phyloP scores from a whole-genome alignment of 2,888 invertebrate genomes.

The Lacanobia oleracea region DNA sequence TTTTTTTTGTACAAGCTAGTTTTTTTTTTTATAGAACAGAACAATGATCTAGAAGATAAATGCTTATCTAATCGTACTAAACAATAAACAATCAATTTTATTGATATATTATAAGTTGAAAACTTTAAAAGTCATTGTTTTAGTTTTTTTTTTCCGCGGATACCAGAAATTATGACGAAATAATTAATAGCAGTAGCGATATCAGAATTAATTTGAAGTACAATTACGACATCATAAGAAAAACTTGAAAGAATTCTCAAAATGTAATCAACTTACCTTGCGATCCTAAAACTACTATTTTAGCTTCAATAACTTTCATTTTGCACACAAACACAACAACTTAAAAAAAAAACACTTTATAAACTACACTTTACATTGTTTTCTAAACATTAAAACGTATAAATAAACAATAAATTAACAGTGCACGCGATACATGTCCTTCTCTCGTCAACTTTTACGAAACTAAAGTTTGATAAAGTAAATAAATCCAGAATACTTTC shows the following conservation, averaged over 20 bases:
- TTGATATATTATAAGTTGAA: neutral
- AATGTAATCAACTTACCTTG: constrained; percentile 91
- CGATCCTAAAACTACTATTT: constrained; percentile 96
- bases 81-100: constrained; percentile 34
- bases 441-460: constrained; percentile 20
- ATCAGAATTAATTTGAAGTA: constrained; percentile 33
- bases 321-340: constrained; percentile 66
- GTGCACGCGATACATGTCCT: constrained; percentile 33
- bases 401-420: constrained; percentile 57
- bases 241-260: constrained; percentile 37
- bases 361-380: constrained; percentile 65
- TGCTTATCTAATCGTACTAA: constrained; percentile 7
- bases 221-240: constrained; percentile 55
- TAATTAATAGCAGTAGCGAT: constrained; percentile 21
- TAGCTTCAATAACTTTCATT: constrained; percentile 95
- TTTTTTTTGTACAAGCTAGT: no score
- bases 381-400: constrained; percentile 34
- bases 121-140: neutral
- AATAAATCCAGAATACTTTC: constrained; percentile 44
- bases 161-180: constrained; percentile 28
- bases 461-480: constrained; percentile 30
- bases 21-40: no score
- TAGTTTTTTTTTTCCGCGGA: neutral
- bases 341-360: constrained; percentile 37
- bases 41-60: constrained; percentile 29